These are phyloP conservation scores for Graphium colonna DNA, from an alignment of 2,888 invertebrate genomes.

Conservation along the genomic window DNA sequence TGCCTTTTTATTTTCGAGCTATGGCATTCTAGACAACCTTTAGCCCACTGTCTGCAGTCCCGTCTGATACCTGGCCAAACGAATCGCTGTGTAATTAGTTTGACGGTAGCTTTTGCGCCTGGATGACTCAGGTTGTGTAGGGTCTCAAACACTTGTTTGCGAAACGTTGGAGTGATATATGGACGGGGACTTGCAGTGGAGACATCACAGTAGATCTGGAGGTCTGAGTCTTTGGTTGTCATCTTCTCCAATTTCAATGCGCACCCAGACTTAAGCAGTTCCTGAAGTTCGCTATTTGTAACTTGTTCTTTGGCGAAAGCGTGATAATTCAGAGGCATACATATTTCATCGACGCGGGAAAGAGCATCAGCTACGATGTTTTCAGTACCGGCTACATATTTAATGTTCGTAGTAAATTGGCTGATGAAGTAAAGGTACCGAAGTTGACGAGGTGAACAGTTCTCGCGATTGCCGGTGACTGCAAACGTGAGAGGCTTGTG, in stretches of 20 bases:
- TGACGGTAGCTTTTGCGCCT: slow-evolving; percentile 7
- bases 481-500: slow-evolving; percentile 45
- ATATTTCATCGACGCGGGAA: neutral
- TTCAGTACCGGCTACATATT: slow-evolving; percentile 33
- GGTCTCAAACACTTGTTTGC: neutral
- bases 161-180: neutral
- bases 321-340: neutral
- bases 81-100: slow-evolving; percentile 19
- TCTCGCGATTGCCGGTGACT: slow-evolving; percentile 36
- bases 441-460: slow-evolving; percentile 36
- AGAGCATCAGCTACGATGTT: slow-evolving; percentile 33
- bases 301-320: neutral
- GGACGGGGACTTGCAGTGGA: neutral
- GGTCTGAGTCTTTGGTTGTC: neutral
- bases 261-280: neutral
- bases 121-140: neutral
- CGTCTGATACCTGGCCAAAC: slow-evolving; percentile 20
- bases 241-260: neutral
- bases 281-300: neutral
- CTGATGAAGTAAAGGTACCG: neutral
- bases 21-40: slow-evolving; percentile 5
- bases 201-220: neutral
- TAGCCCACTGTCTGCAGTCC: slow-evolving; percentile 12
- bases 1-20: neutral
- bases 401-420: neutral